These are phyloP conservation scores for Teleogryllus occipitalis DNA, from an alignment of 1,140 invertebrate species.

Conservation along the genomic window DNA sequence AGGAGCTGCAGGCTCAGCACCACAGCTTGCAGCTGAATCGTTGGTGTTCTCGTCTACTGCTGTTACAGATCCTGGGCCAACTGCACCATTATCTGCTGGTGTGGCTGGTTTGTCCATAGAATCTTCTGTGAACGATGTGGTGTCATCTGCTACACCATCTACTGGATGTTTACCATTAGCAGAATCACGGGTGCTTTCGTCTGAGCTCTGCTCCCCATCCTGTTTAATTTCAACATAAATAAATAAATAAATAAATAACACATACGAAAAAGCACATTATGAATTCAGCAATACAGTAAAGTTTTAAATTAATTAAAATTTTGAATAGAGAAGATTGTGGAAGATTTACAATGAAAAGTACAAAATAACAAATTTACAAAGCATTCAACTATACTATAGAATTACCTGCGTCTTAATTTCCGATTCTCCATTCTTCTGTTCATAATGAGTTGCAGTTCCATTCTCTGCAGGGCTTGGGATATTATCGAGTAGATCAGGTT, in stretches of 20 bases:
- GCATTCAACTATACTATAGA: background rate
- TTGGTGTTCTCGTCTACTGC: constrained; percentile 32
- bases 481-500: constrained; percentile 70
- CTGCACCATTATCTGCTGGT: constrained; percentile 28
- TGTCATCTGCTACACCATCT: constrained; percentile 47
- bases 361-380: constrained; percentile 6
- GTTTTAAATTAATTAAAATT: background rate
- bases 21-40: constrained; percentile 28
- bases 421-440: constrained; percentile 23
- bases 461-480: constrained; percentile 46
- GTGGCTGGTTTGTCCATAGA: constrained; percentile 50
- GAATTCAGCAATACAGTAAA: background rate
- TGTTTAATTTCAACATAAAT: background rate
- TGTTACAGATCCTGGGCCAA: constrained; percentile 27
- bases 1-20: constrained; percentile 32
- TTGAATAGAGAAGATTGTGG: background rate
- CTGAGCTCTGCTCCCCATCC: constrained; percentile 33
- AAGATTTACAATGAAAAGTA: background rate
- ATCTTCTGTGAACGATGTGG: constrained; percentile 62
- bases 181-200: constrained; percentile 50
- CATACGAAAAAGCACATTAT: background rate
- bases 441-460: constrained; percentile 25
- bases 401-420: constrained; percentile 23
- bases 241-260: background rate
- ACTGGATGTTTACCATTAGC: constrained; percentile 34